Percentiles rank a stretch among this genome's conserved stretches.
Conservation (phyloP, 1,140 invertebrate genomes). For the Aphelenchoides fujianensis region DNA sequence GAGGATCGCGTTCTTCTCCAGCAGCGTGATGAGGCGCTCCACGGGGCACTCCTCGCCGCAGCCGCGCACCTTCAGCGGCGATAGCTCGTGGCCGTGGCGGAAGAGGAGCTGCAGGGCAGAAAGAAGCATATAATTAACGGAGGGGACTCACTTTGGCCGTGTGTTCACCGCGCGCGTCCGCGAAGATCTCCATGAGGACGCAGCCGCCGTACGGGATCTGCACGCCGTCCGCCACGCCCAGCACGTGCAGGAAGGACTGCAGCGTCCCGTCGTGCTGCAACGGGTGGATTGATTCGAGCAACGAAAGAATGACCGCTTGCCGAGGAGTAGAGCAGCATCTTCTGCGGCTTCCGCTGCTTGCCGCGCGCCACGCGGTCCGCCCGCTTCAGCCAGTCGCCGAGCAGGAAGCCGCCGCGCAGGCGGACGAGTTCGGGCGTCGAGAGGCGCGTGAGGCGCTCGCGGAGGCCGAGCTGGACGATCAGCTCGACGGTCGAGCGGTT, state of each 20-base stretch:
- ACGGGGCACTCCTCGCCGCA: conserved; percentile 2
- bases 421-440: conserved; percentile 17
- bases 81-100: background rate
- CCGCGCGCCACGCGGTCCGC: conserved; percentile 7
- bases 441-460: conserved; percentile 11
- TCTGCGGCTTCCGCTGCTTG: conserved; percentile 23
- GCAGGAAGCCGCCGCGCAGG: conserved; percentile 24
- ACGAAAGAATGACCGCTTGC: conserved; percentile 6
- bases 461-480: conserved; percentile 19
- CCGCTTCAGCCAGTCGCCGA: conserved; percentile 20
- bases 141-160: background rate
- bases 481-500: background rate
- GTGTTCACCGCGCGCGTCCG: background rate
- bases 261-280: conserved; percentile 32
- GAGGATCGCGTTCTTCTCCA: background rate
- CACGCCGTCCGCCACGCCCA: conserved; percentile 18
- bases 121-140: background rate
- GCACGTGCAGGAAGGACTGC: conserved; percentile 21
- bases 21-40: background rate
- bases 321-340: conserved; percentile 30
- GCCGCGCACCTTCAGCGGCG: background rate
- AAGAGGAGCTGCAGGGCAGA: background rate
- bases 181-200: conserved; percentile 25
- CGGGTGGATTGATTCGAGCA: no score
- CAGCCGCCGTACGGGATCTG: conserved; percentile 34